Evolutionary conservation across 2,113 vertebrate species (phyloP), one percentile per base, ranked within the genome.

Genomic region (Phrynocephalus versicolor): DNA sequence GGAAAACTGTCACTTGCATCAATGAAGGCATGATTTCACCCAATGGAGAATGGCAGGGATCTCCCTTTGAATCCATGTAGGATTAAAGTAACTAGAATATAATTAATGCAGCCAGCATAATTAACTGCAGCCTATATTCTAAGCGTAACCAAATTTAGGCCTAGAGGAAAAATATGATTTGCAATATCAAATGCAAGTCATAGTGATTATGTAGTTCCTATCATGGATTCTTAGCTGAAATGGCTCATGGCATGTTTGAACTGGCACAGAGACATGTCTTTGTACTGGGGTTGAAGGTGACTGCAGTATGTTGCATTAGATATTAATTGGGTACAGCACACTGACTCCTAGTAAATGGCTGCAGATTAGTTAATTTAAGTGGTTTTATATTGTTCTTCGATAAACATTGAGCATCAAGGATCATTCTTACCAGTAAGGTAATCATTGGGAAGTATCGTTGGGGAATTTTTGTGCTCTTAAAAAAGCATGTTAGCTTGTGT

Each of bases 221-320:
- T 82, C 45, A 73, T 15, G 65, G 1, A 79, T 88, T 82, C 88
- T 57, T 23, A 86, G 82, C 85, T 74, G 73, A 69, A 83, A 89
- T 14, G 79, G 85, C 85, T 94, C 71, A 0, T 1, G 16, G 90
- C 90, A 0, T 67, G 93, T 5, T 37, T 91, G 83, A 89, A 93
- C 91, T 87, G 78, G 93, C 65, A 0, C 27, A 5, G 33, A 87
- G 92, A 88, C 87, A 78, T 4, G 9, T 88, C 93, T 90, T 69
- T 87, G 81, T 57, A 74, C 1, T 77, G 71, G 82, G 86, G 90
- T 93, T 85, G 86, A 90, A 90, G 92, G 88, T 83, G 91, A 89
- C 86, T 87, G 74, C 89, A 89, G 82, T 3, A 39, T 71, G 85
- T 81, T 58, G 80, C 88, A 14, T 86, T 88, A 88, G 80, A 83